Conservation (phyloP, 1,140 invertebrate genomes). For the Globodera ellingtonae region DNA sequence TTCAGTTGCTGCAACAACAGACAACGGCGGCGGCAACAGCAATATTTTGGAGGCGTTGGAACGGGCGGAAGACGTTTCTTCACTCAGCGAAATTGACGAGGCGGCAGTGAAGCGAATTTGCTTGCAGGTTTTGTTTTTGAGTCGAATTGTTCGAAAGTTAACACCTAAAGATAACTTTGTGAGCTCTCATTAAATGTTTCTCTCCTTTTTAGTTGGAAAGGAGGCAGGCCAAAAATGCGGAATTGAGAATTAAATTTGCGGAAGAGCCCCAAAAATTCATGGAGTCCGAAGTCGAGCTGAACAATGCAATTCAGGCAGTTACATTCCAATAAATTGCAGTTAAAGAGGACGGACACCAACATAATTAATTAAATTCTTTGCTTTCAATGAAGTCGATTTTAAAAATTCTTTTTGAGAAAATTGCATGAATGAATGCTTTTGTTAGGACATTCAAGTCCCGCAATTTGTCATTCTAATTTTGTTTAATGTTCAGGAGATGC, state of each 20-base stretch:
- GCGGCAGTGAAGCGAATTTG: constrained; percentile 36
- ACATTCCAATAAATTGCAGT: background rate
- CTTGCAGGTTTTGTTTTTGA: constrained; percentile 5
- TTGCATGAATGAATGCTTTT: too few relatives aligned
- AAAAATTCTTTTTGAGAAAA: too few relatives aligned
- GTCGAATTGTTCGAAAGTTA: constrained; percentile 37
- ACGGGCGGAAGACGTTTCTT: constrained; percentile 21
- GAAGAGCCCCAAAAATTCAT: constrained; percentile 96
- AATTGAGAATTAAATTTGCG: constrained; percentile 97
- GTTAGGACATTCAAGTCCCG: too few relatives aligned
- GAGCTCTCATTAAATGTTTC: too few relatives aligned
- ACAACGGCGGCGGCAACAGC: constrained; percentile 11
- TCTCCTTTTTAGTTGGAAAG: constrained; percentile 80
- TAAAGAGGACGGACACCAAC: too few relatives aligned
- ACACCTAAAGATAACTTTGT: background rate
- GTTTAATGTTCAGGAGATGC: constrained; percentile 76
- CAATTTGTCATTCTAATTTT: background rate
- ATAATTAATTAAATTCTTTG: too few relatives aligned
- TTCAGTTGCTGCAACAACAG: background rate
- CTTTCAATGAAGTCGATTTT: too few relatives aligned
- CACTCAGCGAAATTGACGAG: constrained; percentile 36
- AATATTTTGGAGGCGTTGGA: constrained; percentile 40
- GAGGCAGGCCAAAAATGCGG: constrained; percentile 87
- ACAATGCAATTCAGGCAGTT: constrained; percentile 80
- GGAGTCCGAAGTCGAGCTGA: constrained; percentile 95